Percentiles rank a stretch among this genome's conserved stretches.
Evolutionary conservation across 2,888 invertebrate genomes (phyloP).

Genomic region (Tipula vernalis): DNA sequence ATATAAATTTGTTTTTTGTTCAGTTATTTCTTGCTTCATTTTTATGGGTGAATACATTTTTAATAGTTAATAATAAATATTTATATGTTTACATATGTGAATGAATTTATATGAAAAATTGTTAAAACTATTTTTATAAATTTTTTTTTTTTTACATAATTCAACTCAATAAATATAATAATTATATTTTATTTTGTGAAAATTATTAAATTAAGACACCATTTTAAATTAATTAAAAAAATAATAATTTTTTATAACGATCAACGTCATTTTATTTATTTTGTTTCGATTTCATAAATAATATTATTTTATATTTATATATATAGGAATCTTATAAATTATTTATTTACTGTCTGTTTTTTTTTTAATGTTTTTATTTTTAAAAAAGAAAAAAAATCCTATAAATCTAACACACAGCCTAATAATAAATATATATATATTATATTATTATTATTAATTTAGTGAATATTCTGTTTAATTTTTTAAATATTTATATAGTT

Average conservation of each 20-base stretch:
- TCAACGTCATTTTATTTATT: not conserved
- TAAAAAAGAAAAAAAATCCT: not conserved
- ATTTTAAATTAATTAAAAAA: not conserved
- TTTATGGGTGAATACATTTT: not conserved
- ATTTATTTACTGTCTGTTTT: not conserved
- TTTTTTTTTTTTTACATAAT: not conserved
- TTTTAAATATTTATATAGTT: not conserved
- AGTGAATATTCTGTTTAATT: not conserved
- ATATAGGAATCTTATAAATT: not conserved
- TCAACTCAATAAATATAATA: not conserved
- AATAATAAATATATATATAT: not conserved
- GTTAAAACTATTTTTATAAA: not conserved
- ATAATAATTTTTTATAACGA: not conserved
- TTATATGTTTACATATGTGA: not conserved
- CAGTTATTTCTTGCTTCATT: not conserved
- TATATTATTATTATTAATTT: not conserved
- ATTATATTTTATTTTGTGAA: not conserved
- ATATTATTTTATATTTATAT: not conserved
- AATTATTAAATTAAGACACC: not conserved
- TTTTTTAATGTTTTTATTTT: not conserved
- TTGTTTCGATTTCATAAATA: not conserved
- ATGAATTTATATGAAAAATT: slow-evolving; percentile 1
- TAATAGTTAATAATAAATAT: not conserved
- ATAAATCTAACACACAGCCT: slow-evolving; percentile 11
- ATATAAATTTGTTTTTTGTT: not conserved